Percentiles rank a stretch among this genome's conserved stretches.
phyloP scores from a whole-genome alignment of 1,140 invertebrate species.

The Zaprionus tsacasi region DNA sequence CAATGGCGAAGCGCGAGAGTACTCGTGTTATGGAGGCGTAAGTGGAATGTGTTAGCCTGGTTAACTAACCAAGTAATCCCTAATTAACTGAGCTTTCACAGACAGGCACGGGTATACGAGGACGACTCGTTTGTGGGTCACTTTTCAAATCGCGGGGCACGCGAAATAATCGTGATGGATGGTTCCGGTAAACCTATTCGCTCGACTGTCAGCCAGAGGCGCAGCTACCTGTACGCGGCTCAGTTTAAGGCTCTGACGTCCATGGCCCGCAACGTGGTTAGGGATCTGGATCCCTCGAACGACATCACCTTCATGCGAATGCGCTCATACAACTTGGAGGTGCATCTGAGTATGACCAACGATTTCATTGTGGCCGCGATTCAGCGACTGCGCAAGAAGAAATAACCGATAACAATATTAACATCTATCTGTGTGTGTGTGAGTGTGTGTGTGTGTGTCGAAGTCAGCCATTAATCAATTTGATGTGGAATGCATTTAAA shows the following conservation, averaged over 20 bases:
- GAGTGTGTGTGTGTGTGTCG: constrained; percentile 33
- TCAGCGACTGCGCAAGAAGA: constrained; percentile 32
- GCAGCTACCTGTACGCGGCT: constrained; percentile 23
- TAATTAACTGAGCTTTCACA: background rate
- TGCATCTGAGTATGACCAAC: constrained; percentile 48
- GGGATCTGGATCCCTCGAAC: constrained; percentile 92
- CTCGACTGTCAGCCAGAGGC: constrained; percentile 45
- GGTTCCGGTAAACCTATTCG: constrained; percentile 40
- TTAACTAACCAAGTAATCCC: background rate
- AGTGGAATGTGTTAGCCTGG: background rate
- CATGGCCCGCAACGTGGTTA: constrained; percentile 89
- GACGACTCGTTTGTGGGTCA: constrained; percentile 52
- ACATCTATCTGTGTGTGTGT: background rate
- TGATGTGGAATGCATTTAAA: background rate
- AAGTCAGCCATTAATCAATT: background rate
- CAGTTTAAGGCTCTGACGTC: constrained; percentile 85
- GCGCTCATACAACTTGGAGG: constrained; percentile 94
- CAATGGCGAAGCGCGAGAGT: too few species aligned
- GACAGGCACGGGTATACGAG: constrained; percentile 39
- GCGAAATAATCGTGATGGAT: constrained; percentile 61
- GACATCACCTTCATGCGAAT: constrained; percentile 94
- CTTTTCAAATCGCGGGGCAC: constrained; percentile 43
- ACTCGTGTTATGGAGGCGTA: background rate
- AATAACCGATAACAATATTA: background rate
- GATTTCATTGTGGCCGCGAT: constrained; percentile 53